These are phyloP conservation scores for Atethmia centrago DNA, from an alignment of 2,888 invertebrate genomes.

Conservation along the genomic window DNA sequence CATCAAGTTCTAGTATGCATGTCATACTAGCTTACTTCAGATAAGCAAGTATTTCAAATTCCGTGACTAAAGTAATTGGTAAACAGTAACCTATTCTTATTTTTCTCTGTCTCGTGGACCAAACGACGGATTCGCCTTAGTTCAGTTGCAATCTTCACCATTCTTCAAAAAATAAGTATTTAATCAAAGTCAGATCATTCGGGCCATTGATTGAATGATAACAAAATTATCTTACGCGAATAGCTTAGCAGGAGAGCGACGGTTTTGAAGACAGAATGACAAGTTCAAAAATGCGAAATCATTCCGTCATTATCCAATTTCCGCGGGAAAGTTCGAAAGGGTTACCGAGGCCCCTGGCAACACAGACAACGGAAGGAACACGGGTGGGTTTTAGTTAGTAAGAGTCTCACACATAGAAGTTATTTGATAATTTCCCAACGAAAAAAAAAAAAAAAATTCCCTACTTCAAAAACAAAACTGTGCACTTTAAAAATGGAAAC, in stretches of 20 bases:
- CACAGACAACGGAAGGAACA: no score
- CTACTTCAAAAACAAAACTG: neutral
- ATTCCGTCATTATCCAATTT: neutral
- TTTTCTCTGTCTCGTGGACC: neutral
- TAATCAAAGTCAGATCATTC: conserved; percentile 15
- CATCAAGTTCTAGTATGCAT: neutral
- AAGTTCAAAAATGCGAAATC: conserved; percentile 22
- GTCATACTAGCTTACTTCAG: neutral
- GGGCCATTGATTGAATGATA: conserved; percentile 10
- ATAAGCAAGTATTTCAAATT: neutral
- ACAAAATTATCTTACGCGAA: neutral
- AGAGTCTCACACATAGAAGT: no score
- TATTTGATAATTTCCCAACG: no score
- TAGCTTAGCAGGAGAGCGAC: conserved; percentile 4
- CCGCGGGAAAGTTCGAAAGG: no score
- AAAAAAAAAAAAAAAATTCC: no score
- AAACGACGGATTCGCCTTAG: neutral
- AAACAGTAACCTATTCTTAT: neutral
- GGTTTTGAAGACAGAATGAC: neutral
- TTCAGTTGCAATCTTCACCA: neutral
- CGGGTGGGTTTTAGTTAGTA: no score
- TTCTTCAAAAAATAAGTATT: conserved; percentile 6
- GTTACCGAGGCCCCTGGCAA: no score
- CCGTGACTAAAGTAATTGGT: neutral
- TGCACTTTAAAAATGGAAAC: conserved; percentile 5